These are phyloP conservation scores for Nephrotoma appendiculata DNA, from an alignment of 2,888 invertebrate genomes.

Conservation along the genomic window DNA sequence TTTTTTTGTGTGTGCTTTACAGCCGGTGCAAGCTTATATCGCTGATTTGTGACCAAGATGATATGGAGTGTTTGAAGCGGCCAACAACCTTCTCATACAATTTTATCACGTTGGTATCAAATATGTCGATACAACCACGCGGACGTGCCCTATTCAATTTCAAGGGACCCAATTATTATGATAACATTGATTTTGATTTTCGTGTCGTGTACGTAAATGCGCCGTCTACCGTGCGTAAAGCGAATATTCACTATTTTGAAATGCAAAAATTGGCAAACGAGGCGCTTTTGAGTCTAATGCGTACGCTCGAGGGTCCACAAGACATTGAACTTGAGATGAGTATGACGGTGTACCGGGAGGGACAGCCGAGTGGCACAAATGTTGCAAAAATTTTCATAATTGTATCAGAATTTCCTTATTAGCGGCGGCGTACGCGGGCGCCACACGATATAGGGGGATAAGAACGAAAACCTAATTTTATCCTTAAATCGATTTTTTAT, in stretches of 20 bases:
- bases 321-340: constrained; percentile 75
- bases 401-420: constrained; percentile 73
- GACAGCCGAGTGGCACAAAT: constrained; percentile 63
- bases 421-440: constrained; percentile 16
- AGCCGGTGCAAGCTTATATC: constrained; percentile 69
- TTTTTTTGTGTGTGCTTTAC: constrained; percentile 9
- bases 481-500: not conserved
- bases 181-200: constrained; percentile 62
- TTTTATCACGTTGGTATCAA: constrained; percentile 83
- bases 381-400: constrained; percentile 74
- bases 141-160: constrained; percentile 69
- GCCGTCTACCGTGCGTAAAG: constrained; percentile 42
- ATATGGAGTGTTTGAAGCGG: constrained; percentile 56
- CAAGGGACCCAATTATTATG: constrained; percentile 60
- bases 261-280: constrained; percentile 43
- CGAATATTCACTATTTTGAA: constrained; percentile 43
- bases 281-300: constrained; percentile 60
- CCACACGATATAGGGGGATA: not conserved
- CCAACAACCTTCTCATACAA: constrained; percentile 85
- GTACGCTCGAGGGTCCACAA: constrained; percentile 71
- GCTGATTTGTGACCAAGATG: constrained; percentile 55
- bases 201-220: constrained; percentile 50
- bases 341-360: constrained; percentile 66
- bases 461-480: not conserved
- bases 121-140: constrained; percentile 50